phyloP scores from a whole-genome alignment of 2,797 vertebrate species.

The Leptoclinus maculatus region DNA sequence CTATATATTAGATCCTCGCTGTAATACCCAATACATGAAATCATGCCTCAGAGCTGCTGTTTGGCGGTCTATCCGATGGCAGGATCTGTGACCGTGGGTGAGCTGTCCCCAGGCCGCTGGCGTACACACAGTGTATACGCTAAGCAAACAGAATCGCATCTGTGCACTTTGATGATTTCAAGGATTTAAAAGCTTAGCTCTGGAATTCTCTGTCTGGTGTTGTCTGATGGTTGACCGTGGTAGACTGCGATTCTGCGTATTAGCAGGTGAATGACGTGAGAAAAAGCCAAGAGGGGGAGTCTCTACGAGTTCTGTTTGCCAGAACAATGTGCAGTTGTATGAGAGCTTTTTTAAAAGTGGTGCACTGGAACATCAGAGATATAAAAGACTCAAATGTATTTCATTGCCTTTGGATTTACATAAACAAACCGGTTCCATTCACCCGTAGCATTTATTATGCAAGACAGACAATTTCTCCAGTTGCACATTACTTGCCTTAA shows the following conservation, averaged over 20 bases:
- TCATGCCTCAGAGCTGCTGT: slow-evolving; percentile 4
- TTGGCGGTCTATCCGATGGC: slow-evolving; percentile 28
- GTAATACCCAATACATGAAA: background rate
- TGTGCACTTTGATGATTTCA: slow-evolving; percentile 78
- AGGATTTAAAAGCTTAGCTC: slow-evolving; percentile 79
- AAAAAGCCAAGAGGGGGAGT: slow-evolving; percentile 25
- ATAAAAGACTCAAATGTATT: slow-evolving; percentile 15
- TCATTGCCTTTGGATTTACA: slow-evolving; percentile 25
- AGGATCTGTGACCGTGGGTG: slow-evolving; percentile 41
- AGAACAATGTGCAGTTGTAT: slow-evolving; percentile 2
- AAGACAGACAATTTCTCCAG: slow-evolving; percentile 32
- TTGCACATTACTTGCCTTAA: slow-evolving; percentile 52
- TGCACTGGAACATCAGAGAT: background rate
- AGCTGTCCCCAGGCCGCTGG: slow-evolving; percentile 56
- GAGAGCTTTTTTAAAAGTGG: background rate
- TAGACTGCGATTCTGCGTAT: slow-evolving; percentile 54
- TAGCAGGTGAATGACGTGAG: slow-evolving; percentile 62
- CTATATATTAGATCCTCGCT: background rate
- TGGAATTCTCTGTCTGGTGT: slow-evolving; percentile 76
- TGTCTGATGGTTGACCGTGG: slow-evolving; percentile 48
- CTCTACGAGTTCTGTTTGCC: slow-evolving; percentile 10
- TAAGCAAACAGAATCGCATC: slow-evolving; percentile 78
- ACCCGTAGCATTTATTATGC: slow-evolving; percentile 5
- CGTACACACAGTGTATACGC: slow-evolving; percentile 50
- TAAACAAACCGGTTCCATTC: slow-evolving; percentile 23